Base-by-base conservation (phyloP, 2,888 invertebrate species). In the Tinea semifulvella region DNA sequence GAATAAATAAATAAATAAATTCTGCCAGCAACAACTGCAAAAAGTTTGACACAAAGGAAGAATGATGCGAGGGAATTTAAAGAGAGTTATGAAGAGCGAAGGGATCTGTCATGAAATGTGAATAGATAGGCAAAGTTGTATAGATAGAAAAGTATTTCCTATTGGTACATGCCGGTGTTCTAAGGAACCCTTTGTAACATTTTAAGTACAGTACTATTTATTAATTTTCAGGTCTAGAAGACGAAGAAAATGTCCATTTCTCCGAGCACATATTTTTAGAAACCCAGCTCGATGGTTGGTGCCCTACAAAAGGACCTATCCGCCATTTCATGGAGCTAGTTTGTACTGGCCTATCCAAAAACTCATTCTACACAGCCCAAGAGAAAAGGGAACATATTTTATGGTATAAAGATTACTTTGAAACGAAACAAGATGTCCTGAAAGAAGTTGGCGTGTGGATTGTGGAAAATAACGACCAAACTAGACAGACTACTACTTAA, bases 301-400 rank as follows among this genome's bases (percentile, higher is more conserved):
- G 98, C 63, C 98, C 98, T 0, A 84, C 79, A 38, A 87, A 84
- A 53, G 98, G 98, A 0, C 98, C 98, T 0, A 83, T 99, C 51
- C 84, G 96, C 5, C 94, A 98, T 68, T 99, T 96, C 65, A 98
- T 99, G 98, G 97, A 99, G 60, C 81, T 98, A 4, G 97, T 98
- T 0, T 91, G 92, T 54, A 87, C 91, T 0, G 98, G 98, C 3
- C 82, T 99, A 1, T 95, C 96, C 0, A 96, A 96, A 69, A 99
- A 98, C 77, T 90, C 95, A 0, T 94, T 92, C 68, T 83, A 98
- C 56, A 92, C 92, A 0, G 93, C 91, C 0, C 69, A 88, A 51
- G 92, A 96, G 56, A 99, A 99, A 65, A 85, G 84, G 50, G 92
- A 91, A 8, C 95, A 96, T 58, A 91, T 99, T 36, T 69, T 88